A percentile compares a stretch with the other conserved stretches of the same genome.
These are phyloP conservation scores for Xestia rhomboidea DNA, from an alignment of 2,888 invertebrate genomes.

Conservation along the genomic window DNA sequence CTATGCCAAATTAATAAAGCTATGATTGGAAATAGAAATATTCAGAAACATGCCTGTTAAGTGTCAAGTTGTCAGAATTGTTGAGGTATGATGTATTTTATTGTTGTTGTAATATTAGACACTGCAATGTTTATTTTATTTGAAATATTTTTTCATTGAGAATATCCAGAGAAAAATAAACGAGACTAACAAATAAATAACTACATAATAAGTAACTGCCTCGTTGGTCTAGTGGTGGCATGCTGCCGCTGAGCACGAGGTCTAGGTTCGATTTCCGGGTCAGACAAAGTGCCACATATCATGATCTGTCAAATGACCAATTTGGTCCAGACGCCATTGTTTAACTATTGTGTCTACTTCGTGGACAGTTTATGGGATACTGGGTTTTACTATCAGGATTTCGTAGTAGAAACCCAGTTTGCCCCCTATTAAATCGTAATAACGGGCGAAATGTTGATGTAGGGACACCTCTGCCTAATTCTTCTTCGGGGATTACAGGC, in stretches of 20 bases:
- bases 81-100: background rate
- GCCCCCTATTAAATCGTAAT: background rate
- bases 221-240: background rate
- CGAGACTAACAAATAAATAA: too few relatives aligned
- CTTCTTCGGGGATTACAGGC: background rate
- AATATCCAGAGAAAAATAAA: too few relatives aligned
- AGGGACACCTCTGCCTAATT: background rate
- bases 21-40: constrained; percentile 32
- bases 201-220: background rate
- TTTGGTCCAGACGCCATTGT: too few relatives aligned
- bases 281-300: background rate
- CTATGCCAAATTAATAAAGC: constrained; percentile 15
- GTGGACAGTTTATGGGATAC: background rate
- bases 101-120: background rate
- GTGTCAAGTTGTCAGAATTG: constrained; percentile 8
- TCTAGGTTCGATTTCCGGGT: background rate
- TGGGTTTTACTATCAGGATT: background rate
- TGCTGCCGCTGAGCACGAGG: background rate
- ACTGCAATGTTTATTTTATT: background rate
- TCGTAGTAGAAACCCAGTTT: background rate
- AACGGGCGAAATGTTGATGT: background rate
- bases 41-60: constrained; percentile 4
- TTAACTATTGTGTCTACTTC: too few relatives aligned
- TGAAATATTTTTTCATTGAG: background rate
- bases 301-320: too few relatives aligned